Evolutionary conservation across 2,888 invertebrate genomes (phyloP).

Genomic region (Conops quadrifasciatus): DNA sequence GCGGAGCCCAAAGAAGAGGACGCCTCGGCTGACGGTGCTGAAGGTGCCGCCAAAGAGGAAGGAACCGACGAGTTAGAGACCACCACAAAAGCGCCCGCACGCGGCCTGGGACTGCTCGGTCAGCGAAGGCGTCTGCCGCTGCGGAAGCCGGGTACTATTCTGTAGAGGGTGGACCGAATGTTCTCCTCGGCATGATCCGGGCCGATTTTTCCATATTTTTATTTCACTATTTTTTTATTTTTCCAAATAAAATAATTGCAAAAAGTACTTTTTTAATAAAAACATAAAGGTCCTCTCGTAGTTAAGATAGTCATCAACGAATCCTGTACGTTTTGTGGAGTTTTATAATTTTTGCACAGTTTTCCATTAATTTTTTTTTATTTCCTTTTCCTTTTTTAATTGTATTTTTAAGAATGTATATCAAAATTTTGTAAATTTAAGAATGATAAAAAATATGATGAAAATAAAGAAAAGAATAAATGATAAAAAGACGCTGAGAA

Average conservation of each 20-base stretch:
- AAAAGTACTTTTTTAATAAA: not conserved
- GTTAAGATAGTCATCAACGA: constrained; percentile 30
- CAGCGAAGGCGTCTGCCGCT: constrained; percentile 74
- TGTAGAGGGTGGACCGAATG: constrained; percentile 49
- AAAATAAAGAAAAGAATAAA: constrained; percentile 28
- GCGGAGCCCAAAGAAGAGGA: constrained; percentile 43
- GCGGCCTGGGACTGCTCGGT: constrained; percentile 75
- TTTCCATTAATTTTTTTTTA: constrained; percentile 19
- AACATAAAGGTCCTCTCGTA: constrained; percentile 6
- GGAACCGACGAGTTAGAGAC: constrained; percentile 66
- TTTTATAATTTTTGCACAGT: constrained; percentile 7
- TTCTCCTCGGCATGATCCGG: not conserved
- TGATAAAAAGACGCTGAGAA: not conserved
- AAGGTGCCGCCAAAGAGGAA: constrained; percentile 47
- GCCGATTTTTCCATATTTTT: constrained; percentile 5
- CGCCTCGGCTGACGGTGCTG: constrained; percentile 42
- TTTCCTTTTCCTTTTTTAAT: constrained; percentile 15
- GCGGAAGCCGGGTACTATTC: constrained; percentile 69
- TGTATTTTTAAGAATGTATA: constrained; percentile 31
- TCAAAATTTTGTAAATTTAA: constrained; percentile 32
- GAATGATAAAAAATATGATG: constrained; percentile 17
- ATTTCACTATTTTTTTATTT: constrained; percentile 8
- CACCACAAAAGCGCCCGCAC: constrained; percentile 69
- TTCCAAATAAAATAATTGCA: not conserved
- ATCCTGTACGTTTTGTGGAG: not conserved